A percentile compares a stretch with the other conserved stretches of the same genome.
Conservation (phyloP, 1,140 invertebrate genomes). For the Drosophila persimilis region DNA sequence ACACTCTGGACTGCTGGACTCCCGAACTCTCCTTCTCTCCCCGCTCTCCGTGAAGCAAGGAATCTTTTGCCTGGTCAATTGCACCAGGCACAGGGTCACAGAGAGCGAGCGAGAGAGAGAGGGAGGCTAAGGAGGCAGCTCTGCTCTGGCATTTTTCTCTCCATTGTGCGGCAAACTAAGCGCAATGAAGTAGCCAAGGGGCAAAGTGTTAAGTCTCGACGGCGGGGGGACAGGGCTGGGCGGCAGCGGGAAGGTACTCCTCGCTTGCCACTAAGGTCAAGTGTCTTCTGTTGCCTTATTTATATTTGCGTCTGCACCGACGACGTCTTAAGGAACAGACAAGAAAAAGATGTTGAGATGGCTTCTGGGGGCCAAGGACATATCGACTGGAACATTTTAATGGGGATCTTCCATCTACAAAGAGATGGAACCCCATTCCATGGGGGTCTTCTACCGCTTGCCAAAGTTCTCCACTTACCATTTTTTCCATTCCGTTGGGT, state of each 20-base stretch:
- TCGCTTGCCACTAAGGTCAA: constrained; percentile 49
- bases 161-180: constrained; percentile 65
- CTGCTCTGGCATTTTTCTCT: constrained; percentile 47
- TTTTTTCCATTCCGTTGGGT: constrained; percentile 75
- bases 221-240: background rate
- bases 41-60: constrained; percentile 20
- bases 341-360: background rate
- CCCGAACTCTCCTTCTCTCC: constrained; percentile 18
- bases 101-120: background rate
- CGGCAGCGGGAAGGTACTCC: constrained; percentile 1
- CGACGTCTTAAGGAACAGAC: constrained; percentile 8
- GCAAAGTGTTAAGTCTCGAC: constrained; percentile 29
- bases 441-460: background rate
- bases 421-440: background rate
- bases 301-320: constrained; percentile 28
- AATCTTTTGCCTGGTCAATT: constrained; percentile 61
- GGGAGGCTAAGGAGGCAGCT: background rate
- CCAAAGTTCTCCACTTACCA: constrained; percentile 51
- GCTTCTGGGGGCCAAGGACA: background rate
- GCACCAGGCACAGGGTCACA: constrained; percentile 57
- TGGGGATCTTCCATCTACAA: background rate
- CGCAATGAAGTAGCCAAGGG: constrained; percentile 68
- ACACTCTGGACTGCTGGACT: no score
- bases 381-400: background rate
- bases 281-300: constrained; percentile 45